Evolutionary conservation across 2,888 invertebrate species (phyloP), one percentile per base, ranked within the genome.

Genomic region (Phania funesta): DNA sequence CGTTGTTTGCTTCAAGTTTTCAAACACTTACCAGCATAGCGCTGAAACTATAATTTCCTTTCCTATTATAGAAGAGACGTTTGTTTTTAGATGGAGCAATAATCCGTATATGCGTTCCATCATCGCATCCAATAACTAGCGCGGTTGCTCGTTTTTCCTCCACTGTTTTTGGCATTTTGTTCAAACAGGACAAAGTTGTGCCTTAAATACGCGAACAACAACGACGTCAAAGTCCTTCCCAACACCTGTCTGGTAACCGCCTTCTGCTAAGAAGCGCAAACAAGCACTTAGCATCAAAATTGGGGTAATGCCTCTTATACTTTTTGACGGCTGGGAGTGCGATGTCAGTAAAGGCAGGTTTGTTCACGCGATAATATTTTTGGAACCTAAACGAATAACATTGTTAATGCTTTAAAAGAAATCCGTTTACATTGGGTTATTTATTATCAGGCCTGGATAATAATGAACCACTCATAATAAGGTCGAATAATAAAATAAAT

Each of bases 141-240:
- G 44, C 67, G 76, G 20, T 67, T 60, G n/a, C 32, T n/a, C n/a
- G 22, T 18, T 29, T 38, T 38, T 38, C 18, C 26, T 76, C 76
- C 38, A 9, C 38, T 46, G 20, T 46, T 46, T 2, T 5, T 18
- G 46, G 38, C 7, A 38, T 46, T 46, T 46, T 16, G 6, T 71
- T 71, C 65, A n/a, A n/a, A n/a, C n/a, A n/a, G n/a, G n/a, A n/a
- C n/a, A n/a, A n/a, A n/a, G n/a, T n/a, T n/a, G n/a, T n/a, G n/a
- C n/a, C n/a, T n/a, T 65, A 79, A 35, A 32, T 56, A 29, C 7
- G 29, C 26, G 78, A 58, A 56, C 78, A 77, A 18, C 48, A 38
- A 26, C 13, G 60, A n/a, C 18, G 29, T 50, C 50, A 18, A 41
- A 29, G 22, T 67, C 60, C 13, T 58, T 78, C 6, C 44, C 64